A percentile compares a stretch with the other conserved stretches of the same genome.
These are phyloP conservation scores for Ictalurus furcatus DNA, from an alignment of 2,113 vertebrate species.

Conservation along the genomic window DNA sequence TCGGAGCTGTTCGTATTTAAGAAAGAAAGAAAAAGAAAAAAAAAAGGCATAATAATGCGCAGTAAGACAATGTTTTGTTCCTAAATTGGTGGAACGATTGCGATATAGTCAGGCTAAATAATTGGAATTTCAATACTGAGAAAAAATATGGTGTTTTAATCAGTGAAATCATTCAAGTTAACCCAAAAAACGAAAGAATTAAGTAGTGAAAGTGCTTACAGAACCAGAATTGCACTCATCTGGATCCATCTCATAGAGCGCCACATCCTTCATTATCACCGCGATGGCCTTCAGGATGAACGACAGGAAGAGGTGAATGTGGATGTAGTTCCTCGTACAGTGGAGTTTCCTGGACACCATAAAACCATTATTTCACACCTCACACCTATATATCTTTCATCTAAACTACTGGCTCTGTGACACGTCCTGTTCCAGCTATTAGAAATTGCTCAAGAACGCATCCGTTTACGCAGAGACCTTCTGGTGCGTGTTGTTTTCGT, in stretches of 20 bases:
- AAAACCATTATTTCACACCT: neutral
- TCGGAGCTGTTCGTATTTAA: neutral
- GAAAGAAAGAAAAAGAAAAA: no score
- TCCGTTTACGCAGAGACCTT: neutral
- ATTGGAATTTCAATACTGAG: neutral
- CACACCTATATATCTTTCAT: conserved; percentile 45
- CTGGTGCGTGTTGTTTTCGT: conserved; percentile 56
- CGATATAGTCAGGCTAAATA: neutral
- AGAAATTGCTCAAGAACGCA: neutral
- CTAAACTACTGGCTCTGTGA: conserved; percentile 17
- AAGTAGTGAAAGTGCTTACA: conserved; percentile 67
- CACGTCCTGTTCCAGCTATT: neutral
- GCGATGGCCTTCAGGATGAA: conserved; percentile 89
- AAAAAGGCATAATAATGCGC: neutral
- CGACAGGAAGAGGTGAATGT: conserved; percentile 91
- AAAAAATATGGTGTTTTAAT: neutral
- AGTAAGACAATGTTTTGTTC: no score
- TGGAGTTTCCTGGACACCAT: conserved; percentile 82
- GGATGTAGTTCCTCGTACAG: conserved; percentile 94
- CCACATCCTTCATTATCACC: conserved; percentile 89
- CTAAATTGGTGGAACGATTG: neutral
- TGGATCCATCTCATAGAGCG: conserved; percentile 78
- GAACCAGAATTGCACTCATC: conserved; percentile 76
- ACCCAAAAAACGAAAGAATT: neutral
- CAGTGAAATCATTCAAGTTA: neutral